Percentiles rank a stretch among this genome's conserved stretches.
Conservation (phyloP, 2,797 vertebrate genomes). For the Potorous gilbertii region DNA sequence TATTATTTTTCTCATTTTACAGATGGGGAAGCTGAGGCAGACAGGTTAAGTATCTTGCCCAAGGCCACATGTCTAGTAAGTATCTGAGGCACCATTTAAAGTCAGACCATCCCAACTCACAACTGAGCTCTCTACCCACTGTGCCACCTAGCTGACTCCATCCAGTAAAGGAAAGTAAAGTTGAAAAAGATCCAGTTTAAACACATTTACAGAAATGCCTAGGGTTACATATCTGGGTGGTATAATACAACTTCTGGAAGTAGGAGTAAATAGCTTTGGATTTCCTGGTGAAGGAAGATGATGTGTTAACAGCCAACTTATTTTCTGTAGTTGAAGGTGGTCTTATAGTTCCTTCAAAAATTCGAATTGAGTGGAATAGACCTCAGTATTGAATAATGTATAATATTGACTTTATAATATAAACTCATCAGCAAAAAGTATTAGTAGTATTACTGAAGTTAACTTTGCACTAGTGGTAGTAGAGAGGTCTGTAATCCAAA, state of each 20-base stretch:
- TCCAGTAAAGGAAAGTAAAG: not conserved
- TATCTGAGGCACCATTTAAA: not conserved
- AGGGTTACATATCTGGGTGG: not conserved
- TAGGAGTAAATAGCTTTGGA: not conserved
- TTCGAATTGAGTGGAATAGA: not conserved
- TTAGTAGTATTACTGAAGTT: not conserved
- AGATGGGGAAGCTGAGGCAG: not conserved
- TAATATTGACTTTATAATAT: not conserved
- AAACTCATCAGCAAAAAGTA: not conserved
- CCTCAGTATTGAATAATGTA: not conserved
- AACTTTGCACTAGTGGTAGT: not conserved
- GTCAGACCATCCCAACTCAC: not conserved
- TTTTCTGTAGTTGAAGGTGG: not conserved
- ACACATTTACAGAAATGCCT: too few relatives aligned
- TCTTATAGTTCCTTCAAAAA: not conserved
- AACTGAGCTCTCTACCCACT: not conserved
- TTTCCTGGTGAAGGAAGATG: not conserved
- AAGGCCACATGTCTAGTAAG: not conserved
- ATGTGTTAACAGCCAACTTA: not conserved
- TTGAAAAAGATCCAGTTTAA: too few relatives aligned
- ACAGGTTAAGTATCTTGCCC: not conserved
- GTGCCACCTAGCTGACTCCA: not conserved
- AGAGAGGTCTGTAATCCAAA: not conserved
- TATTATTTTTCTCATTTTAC: not conserved
- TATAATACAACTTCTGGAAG: not conserved